phyloP scores from a whole-genome alignment of 2,888 invertebrate genomes.

The Polyploca ridens region DNA sequence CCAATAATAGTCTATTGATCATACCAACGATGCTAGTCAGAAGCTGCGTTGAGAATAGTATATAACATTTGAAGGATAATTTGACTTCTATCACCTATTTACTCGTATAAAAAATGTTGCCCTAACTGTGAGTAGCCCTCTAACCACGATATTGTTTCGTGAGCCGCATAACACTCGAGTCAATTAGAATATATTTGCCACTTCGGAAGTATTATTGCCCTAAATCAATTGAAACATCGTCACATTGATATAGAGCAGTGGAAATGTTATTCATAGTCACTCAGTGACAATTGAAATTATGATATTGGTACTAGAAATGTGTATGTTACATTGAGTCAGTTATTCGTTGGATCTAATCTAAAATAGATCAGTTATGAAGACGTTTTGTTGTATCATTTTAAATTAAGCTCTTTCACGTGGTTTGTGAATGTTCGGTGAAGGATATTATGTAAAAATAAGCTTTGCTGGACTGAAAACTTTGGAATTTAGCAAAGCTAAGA shows the following conservation, averaged over 20 bases:
- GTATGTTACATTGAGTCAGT: neutral
- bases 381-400: neutral
- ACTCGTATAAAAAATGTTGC: too few relatives aligned
- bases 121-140: neutral
- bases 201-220: constrained; percentile 22
- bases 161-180: constrained; percentile 32
- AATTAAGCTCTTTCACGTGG: neutral
- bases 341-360: neutral
- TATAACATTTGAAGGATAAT: too few relatives aligned
- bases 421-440: neutral
- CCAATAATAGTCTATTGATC: too few relatives aligned
- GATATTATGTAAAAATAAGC: neutral
- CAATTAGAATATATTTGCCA: constrained; percentile 33
- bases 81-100: too few relatives aligned
- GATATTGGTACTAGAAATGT: constrained; percentile 10
- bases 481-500: neutral
- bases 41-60: too few relatives aligned
- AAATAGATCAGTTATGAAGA: neutral
- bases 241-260: constrained; percentile 14
- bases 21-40: too few relatives aligned
- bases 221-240: constrained; percentile 52
- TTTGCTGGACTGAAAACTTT: neutral
- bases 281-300: constrained; percentile 11
- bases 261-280: neutral
- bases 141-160: constrained; percentile 23